Percentiles rank a stretch among this genome's conserved stretches.
Conservation (phyloP, 2,888 invertebrate genomes). For the Nesidiocoris tenuis region DNA sequence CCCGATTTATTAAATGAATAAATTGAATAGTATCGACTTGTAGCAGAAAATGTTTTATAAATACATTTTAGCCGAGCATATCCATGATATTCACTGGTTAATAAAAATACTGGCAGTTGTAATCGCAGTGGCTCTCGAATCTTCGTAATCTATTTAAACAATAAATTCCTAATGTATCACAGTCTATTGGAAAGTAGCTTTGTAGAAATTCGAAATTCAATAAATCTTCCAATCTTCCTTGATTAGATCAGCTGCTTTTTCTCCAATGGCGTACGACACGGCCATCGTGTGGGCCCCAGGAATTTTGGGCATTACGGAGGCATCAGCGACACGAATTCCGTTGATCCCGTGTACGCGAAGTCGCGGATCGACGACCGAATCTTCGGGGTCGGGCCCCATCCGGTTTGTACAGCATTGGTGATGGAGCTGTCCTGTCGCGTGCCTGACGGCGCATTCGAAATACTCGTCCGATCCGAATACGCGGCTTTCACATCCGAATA, state of each 20-base stretch:
- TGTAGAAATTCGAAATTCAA: no score
- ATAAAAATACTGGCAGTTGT: no score
- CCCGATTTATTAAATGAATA: no score
- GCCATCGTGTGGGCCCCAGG: constrained; percentile 61
- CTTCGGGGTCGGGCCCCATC: constrained; percentile 50
- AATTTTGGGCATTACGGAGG: constrained; percentile 60
- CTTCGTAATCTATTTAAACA: no score
- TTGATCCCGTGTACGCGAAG: constrained; percentile 57
- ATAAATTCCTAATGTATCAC: no score
- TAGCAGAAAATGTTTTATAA: no score
- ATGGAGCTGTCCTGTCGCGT: constrained; percentile 70
- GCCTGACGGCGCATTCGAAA: constrained; percentile 72
- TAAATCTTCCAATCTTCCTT: constrained; percentile 48
- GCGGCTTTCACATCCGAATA: constrained; percentile 67
- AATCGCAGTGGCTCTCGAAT: no score
- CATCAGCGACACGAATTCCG: constrained; percentile 59
- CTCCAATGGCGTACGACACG: constrained; percentile 61
- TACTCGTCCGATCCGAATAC: constrained; percentile 66
- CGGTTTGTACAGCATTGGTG: constrained; percentile 59
- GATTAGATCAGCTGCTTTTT: constrained; percentile 60
- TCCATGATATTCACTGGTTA: no score
- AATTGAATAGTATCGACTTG: no score
- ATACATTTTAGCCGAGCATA: no score
- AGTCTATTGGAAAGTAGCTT: no score
- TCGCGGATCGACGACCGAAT: constrained; percentile 51